Conservation (phyloP, 2,888 invertebrate genomes). For the Gisinianus flammeolus region DNA sequence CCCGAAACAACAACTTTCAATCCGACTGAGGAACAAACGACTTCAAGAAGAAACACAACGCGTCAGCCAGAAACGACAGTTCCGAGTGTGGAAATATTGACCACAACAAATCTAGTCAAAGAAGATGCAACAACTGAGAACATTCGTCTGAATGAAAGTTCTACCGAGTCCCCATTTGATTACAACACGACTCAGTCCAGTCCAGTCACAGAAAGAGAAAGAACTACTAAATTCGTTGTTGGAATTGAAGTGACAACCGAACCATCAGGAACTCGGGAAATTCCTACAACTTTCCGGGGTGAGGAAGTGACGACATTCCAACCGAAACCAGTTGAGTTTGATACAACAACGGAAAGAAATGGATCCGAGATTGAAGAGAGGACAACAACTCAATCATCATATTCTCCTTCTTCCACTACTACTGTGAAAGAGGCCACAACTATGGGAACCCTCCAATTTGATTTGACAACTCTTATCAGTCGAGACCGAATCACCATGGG, state of each 20-base stretch:
- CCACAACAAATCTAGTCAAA: conserved; percentile 13
- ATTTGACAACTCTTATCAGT: conserved; percentile 1
- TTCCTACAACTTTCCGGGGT: too few species aligned
- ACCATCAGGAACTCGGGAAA: background rate
- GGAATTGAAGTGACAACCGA: background rate
- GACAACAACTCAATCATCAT: background rate
- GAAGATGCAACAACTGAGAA: background rate
- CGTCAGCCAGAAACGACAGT: background rate
- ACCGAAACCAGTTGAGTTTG: background rate
- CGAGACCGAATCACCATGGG: too few species aligned
- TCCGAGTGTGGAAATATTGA: background rate
- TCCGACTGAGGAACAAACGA: background rate
- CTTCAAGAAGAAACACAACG: background rate
- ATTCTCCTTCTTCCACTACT: background rate
- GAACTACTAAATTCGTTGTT: too few species aligned
- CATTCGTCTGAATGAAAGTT: background rate
- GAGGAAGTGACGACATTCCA: too few species aligned
- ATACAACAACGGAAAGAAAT: background rate
- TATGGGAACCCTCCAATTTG: background rate
- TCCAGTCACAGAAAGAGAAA: background rate
- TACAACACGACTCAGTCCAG: background rate
- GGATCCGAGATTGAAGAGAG: background rate
- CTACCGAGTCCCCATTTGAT: background rate
- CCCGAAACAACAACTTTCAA: background rate
- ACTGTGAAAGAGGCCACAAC: background rate